Base-by-base conservation (phyloP, 92 coral and sea anemone species). In the Epizoanthus rinbou region DNA sequence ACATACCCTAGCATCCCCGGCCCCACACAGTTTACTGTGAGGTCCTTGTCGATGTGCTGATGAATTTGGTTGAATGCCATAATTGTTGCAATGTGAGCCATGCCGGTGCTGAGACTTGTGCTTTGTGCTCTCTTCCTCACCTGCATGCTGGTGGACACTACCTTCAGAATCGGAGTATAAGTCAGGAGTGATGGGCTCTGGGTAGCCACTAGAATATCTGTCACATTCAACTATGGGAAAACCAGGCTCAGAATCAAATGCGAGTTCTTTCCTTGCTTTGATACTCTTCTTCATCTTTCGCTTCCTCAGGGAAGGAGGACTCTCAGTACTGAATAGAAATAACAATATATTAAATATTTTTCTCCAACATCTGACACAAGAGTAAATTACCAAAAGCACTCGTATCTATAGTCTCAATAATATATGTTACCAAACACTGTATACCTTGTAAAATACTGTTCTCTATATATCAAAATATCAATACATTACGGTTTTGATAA, bases 121-220 rank as follows among this genome's bases (percentile, higher is more conserved):
- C 57, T 39, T 60, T 24, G 8, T 62, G 6, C 14, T 15, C 63
- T 78, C 82, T 60, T 78, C 82, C 69, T 35, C 22, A 21, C 58
- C 25, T 37, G 58, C 43, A 59, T 78, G 59, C 28, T 59, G 82
- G 23, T 78, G 59, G 82, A 78, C 71, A 78, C 82, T 78, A 37
- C 82, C 47, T 57, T 78, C 82, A 15, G 82, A 78, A 43, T 78
- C 82, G 1, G 82, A 78, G 71, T 13, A 78, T 15, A 78, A 1
- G 16, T 78, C 82, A 62, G 82, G 82, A 35, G 71, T 60, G 59
- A 69, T 59, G 2, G 54, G 14, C 54, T 50, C 54, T 50, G 54
- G 13, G 54, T 9, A 50, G 14, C 54, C 54, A 11, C 54, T 50
- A 57, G 82, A 78, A 35, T 41, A 63, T 16, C 60, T 41, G 53